Percentiles rank a stretch among this genome's conserved stretches.
Conservation (phyloP, 2,888 invertebrate species). For the Philereme vetulata region DNA sequence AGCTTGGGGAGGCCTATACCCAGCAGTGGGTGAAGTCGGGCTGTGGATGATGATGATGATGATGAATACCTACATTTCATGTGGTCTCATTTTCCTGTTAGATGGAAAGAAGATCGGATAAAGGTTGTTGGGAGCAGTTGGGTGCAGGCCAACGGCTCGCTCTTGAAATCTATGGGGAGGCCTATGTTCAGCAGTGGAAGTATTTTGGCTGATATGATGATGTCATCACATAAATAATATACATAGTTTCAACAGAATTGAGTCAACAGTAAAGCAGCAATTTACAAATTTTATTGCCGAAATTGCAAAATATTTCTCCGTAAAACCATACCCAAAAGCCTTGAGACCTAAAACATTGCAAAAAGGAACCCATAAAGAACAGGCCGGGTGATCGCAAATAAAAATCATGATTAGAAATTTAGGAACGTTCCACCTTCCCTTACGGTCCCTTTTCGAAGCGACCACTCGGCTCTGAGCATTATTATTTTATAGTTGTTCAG, state of each 20-base stretch:
- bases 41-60: too few species aligned
- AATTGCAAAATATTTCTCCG: constrained; percentile 44
- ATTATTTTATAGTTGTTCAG: constrained; percentile 79
- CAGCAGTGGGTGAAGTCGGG: too few species aligned
- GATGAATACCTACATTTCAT: too few species aligned
- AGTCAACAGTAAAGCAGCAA: constrained; percentile 41
- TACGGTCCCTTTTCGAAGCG: constrained; percentile 69
- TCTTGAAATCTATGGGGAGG: too few species aligned
- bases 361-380: constrained; percentile 69
- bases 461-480: constrained; percentile 62
- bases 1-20: too few species aligned
- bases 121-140: too few species aligned
- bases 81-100: background rate
- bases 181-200: too few species aligned
- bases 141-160: too few species aligned
- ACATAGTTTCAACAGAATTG: constrained; percentile 48
- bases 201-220: too few species aligned
- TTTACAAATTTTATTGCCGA: constrained; percentile 47
- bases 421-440: constrained; percentile 65
- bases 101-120: too few species aligned
- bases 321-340: constrained; percentile 49
- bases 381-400: constrained; percentile 66
- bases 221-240: too few species aligned
- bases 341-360: constrained; percentile 68
- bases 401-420: constrained; percentile 77